Conservation (phyloP, 2,113 vertebrate species). For the Rhegmatorhina hoffmannsi region DNA sequence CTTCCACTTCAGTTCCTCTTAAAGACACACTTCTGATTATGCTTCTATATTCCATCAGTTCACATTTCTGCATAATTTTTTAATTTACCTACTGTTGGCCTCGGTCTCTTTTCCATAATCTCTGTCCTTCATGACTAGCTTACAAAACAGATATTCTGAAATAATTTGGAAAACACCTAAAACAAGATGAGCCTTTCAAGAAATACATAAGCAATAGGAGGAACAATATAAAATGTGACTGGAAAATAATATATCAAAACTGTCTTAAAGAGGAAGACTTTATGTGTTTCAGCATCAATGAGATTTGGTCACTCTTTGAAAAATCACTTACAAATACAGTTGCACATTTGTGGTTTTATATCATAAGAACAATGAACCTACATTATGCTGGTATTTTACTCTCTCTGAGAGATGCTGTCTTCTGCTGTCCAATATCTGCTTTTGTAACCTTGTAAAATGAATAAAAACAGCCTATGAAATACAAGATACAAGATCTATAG, state of each 20-base stretch:
- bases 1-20: background rate
- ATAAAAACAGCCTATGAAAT: background rate
- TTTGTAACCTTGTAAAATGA: constrained; percentile 67
- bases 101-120: background rate
- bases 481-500: background rate
- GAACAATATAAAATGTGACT: background rate
- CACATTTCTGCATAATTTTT: background rate
- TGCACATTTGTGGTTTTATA: background rate
- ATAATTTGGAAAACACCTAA: background rate
- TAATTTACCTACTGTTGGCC: background rate
- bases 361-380: constrained; percentile 14
- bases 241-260: background rate
- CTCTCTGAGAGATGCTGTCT: constrained; percentile 66
- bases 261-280: background rate
- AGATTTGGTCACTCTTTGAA: background rate
- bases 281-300: background rate
- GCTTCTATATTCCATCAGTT: background rate
- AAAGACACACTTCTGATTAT: background rate
- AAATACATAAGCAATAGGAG: background rate
- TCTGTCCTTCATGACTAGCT: background rate
- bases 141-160: background rate
- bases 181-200: background rate
- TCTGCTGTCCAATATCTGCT: constrained; percentile 61
- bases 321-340: background rate
- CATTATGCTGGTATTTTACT: constrained; percentile 60